Percentiles rank a stretch among this genome's conserved stretches.
phyloP scores from a whole-genome alignment of 2,797 vertebrate genomes.

The Pseudotriccus pelzelni region DNA sequence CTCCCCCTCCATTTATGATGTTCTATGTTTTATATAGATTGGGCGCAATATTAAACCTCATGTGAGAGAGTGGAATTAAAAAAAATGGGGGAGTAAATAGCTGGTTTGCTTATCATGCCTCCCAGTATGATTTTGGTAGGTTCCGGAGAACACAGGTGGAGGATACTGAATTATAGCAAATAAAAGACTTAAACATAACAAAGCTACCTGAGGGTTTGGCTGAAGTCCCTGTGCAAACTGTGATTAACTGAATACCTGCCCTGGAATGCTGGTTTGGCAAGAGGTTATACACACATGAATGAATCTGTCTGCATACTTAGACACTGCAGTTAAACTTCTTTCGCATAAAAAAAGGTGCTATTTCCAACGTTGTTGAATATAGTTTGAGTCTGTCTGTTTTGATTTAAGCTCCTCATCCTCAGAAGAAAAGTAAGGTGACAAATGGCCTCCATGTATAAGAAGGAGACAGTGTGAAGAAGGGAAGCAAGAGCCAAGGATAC shows the following conservation, averaged over 20 bases:
- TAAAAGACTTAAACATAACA: conserved; percentile 61
- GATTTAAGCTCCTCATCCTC: not conserved
- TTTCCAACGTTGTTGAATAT: not conserved
- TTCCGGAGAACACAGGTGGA: conserved; percentile 54
- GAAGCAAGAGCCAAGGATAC: not conserved
- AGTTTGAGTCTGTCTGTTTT: not conserved
- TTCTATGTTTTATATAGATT: not conserved
- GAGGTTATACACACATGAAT: conserved; percentile 60
- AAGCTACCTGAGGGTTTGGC: conserved; percentile 75
- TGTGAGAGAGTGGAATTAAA: not conserved
- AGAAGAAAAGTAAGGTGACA: not conserved
- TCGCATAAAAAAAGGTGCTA: not conserved
- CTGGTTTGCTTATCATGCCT: conserved; percentile 29
- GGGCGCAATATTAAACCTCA: not conserved
- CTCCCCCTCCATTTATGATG: not conserved
- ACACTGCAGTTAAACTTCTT: conserved; percentile 55
- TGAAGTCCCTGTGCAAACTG: conserved; percentile 74
- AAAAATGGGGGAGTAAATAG: not conserved
- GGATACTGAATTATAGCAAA: conserved; percentile 63
- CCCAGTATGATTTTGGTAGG: conserved; percentile 28
- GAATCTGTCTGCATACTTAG: conserved; percentile 70
- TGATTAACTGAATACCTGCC: conserved; percentile 83
- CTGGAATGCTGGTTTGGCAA: conserved; percentile 84
- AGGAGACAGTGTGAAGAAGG: not conserved
- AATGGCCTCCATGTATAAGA: not conserved